Percentiles rank a stretch among this genome's conserved stretches.
phyloP scores from a whole-genome alignment of 2,888 invertebrate species.

The Tenthredo mesomela region DNA sequence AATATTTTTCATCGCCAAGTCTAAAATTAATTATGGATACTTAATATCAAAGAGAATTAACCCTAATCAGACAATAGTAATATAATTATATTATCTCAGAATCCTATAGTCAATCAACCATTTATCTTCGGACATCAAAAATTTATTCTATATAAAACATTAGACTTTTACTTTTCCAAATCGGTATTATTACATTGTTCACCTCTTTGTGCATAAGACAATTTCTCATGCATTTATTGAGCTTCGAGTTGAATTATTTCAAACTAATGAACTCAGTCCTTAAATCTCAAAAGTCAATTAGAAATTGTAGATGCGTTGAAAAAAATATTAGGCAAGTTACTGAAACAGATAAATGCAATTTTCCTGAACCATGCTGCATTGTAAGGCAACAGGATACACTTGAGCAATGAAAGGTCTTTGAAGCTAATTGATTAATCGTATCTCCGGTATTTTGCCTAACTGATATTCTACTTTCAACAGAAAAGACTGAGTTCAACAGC shows the following conservation, averaged over 20 bases:
- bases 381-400: neutral
- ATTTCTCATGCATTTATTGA: slow-evolving; percentile 37
- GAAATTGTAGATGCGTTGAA: neutral
- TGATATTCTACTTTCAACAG: neutral
- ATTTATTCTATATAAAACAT: slow-evolving; percentile 40
- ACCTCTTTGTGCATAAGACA: slow-evolving; percentile 34
- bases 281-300: neutral
- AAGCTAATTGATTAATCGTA: neutral
- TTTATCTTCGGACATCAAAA: slow-evolving; percentile 1
- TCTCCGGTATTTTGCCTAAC: neutral
- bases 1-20: slow-evolving; percentile 31
- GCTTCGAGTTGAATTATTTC: slow-evolving; percentile 1
- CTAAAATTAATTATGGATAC: slow-evolving; percentile 48
- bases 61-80: slow-evolving; percentile 43
- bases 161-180: slow-evolving; percentile 11
- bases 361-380: neutral
- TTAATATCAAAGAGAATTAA: slow-evolving; percentile 51
- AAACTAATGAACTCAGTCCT: slow-evolving; percentile 5
- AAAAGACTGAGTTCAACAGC: slow-evolving; percentile 7
- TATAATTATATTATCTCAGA: slow-evolving; percentile 48
- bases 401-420: neutral
- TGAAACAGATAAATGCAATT: neutral
- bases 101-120: slow-evolving; percentile 29
- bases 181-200: slow-evolving; percentile 20
- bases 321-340: neutral